phyloP scores from a whole-genome alignment of 1,140 invertebrate genomes.

The Lasioglossum albipes region DNA sequence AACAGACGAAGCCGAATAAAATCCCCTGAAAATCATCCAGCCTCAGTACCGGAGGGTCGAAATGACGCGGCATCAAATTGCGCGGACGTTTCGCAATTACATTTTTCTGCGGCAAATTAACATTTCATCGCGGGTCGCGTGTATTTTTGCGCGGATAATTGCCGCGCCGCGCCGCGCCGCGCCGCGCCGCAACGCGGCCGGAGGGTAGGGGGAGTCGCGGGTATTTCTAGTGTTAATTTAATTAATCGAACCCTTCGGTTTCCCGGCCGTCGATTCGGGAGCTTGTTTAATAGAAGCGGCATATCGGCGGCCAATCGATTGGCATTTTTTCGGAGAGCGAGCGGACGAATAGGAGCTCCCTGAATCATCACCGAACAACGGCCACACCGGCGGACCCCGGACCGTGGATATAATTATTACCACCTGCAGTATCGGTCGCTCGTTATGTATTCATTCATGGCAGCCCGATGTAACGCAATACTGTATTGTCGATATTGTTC shows the following conservation, averaged over 20 bases:
- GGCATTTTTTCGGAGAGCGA: background rate
- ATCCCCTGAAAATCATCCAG: too few species aligned
- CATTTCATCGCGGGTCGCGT: too few species aligned
- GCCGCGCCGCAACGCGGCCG: too few species aligned
- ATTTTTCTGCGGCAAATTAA: too few species aligned
- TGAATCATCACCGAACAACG: constrained; percentile 58
- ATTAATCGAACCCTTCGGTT: constrained; percentile 22
- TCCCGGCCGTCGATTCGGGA: background rate
- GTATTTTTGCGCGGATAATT: too few species aligned
- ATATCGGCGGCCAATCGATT: constrained; percentile 42
- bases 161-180: too few species aligned
- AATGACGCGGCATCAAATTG: too few species aligned
- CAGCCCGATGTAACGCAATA: constrained; percentile 58
- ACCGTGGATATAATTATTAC: constrained; percentile 62
- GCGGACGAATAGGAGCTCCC: constrained; percentile 46
- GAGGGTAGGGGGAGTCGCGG: too few species aligned
- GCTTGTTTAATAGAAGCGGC: constrained; percentile 13
- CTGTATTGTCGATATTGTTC: constrained; percentile 60
- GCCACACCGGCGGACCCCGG: constrained; percentile 23
- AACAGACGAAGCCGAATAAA: too few species aligned
- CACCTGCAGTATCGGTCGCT: constrained; percentile 54
- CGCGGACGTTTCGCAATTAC: too few species aligned
- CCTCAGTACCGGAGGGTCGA: too few species aligned
- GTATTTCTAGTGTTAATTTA: constrained; percentile 26
- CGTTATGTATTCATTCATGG: constrained; percentile 63